phyloP scores from a whole-genome alignment of 1,140 invertebrate genomes.

The Nautilus pompilius region DNA sequence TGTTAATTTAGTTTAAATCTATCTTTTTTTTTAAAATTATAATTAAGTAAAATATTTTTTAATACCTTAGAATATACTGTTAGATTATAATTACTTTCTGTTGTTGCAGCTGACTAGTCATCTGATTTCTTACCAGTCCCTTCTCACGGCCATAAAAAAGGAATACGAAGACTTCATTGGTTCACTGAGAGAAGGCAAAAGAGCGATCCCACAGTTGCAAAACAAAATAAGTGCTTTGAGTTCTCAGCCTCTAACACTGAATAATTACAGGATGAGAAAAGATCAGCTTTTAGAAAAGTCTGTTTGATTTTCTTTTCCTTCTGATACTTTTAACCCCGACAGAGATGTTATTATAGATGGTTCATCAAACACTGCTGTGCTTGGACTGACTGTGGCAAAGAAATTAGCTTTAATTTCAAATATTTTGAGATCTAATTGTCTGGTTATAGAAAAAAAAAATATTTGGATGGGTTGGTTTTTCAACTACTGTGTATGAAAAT shows the following conservation, averaged over 20 bases:
- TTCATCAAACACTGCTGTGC: too few relatives aligned
- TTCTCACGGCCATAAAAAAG: slow-evolving; percentile 48
- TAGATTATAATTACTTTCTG: not conserved
- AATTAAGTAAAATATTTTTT: not conserved
- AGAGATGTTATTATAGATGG: too few relatives aligned
- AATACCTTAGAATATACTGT: not conserved
- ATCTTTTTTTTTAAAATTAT: slow-evolving; percentile 1
- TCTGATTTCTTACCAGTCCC: slow-evolving; percentile 46
- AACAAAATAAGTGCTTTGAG: slow-evolving; percentile 52
- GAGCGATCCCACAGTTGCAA: slow-evolving; percentile 43
- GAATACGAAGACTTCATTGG: slow-evolving; percentile 55
- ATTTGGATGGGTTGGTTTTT: too few relatives aligned
- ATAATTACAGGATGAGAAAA: slow-evolving; percentile 46
- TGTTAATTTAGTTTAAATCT: not conserved
- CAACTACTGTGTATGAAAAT: too few relatives aligned
- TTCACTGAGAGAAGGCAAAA: slow-evolving; percentile 41
- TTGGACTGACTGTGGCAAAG: too few relatives aligned
- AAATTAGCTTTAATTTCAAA: too few relatives aligned
- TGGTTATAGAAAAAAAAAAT: too few relatives aligned
- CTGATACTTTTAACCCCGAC: too few relatives aligned
- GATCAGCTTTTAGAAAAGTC: slow-evolving; percentile 51
- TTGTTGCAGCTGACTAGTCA: slow-evolving; percentile 49
- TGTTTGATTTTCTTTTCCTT: not conserved
- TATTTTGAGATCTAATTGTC: too few relatives aligned
- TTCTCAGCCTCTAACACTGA: slow-evolving; percentile 47